Percentiles rank a stretch among this genome's conserved stretches.
Conservation (phyloP, 2,113 vertebrate species). For the Dendropsophus ebraccatus region DNA sequence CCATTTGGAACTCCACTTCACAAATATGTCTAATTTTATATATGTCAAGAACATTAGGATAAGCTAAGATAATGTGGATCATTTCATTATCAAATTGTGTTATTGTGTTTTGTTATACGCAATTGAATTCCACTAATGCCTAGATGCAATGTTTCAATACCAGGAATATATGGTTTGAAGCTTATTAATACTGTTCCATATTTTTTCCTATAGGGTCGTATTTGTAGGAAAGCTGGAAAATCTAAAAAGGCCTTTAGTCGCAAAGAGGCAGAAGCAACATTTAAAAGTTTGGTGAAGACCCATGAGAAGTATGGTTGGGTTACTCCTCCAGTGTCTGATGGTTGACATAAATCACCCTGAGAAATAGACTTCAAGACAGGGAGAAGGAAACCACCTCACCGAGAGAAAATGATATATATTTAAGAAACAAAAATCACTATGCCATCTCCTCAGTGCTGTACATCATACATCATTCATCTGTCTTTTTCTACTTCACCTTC, state of each 20-base stretch:
- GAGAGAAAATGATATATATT: constrained; percentile 57
- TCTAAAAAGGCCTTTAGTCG: constrained; percentile 99
- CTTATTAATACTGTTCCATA: background rate
- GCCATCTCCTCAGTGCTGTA: constrained; percentile 76
- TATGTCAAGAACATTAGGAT: background rate
- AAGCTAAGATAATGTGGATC: background rate
- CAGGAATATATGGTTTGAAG: background rate
- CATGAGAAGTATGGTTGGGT: constrained; percentile 99
- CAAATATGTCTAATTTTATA: background rate
- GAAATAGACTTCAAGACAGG: constrained; percentile 54
- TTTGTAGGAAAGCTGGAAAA: constrained; percentile 98
- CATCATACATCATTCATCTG: constrained; percentile 64
- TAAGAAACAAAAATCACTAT: constrained; percentile 68
- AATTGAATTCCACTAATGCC: background rate
- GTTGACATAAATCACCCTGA: constrained; percentile 76
- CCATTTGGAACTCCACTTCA: too few species aligned
- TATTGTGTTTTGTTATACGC: background rate
- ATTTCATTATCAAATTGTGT: background rate
- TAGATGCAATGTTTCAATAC: background rate
- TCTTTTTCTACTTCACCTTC: constrained; percentile 80
- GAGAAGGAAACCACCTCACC: constrained; percentile 35
- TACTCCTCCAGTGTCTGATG: constrained; percentile 94
- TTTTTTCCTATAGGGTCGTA: constrained; percentile 84
- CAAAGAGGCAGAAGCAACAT: constrained; percentile 98
- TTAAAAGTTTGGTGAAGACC: constrained; percentile 99